Evolutionary conservation across 2,888 invertebrate species (phyloP), one percentile per base, ranked within the genome.

Genomic region (Ethmia dodecea): DNA sequence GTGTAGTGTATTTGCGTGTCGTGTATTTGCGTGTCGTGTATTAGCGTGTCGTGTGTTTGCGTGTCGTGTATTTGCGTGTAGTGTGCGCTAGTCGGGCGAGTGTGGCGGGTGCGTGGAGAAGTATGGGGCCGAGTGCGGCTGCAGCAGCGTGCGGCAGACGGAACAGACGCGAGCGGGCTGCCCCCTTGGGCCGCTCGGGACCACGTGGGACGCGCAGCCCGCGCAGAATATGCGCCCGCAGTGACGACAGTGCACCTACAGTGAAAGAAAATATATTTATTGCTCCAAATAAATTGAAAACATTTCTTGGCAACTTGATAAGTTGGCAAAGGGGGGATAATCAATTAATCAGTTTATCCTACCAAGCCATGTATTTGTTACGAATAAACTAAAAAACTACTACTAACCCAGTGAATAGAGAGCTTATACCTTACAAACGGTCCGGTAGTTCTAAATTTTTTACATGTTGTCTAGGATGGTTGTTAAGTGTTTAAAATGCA

Each of bases 111-210:
- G 93, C 49, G 93, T 93, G 81, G 96, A 95, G 87, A 96, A 97
- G 87, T 96, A 97, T 29, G 96, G 97, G 57, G 96, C 94, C 48
- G 94, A 92, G 78, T 95, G 90, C 60, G 93, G 93, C 77, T 93
- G 96, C 69, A 99, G 92, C 64, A 99, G 89, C 31, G 99, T 99
- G 88, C 98, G 97, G 87, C 99, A 99, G 40, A 99, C 96, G 76
- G 94, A 92, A 88, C 99, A 99, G 48, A 99, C 99, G 70, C 93
- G 93, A 37, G 97, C 95, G 26, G 93, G 92, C 52, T 93, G 88
- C 52, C 91, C 89, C 56, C 94, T 92, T 45, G 97, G 97, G 25
- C 99, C 99, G 54, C 92, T 90, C 55, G 91, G 70, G 52, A 99
- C 97, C 28, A 88, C 86, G 74, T 94, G 93, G 34, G 91, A 83